Conservation (phyloP, 2,888 invertebrate species). For the Acleris literana region DNA sequence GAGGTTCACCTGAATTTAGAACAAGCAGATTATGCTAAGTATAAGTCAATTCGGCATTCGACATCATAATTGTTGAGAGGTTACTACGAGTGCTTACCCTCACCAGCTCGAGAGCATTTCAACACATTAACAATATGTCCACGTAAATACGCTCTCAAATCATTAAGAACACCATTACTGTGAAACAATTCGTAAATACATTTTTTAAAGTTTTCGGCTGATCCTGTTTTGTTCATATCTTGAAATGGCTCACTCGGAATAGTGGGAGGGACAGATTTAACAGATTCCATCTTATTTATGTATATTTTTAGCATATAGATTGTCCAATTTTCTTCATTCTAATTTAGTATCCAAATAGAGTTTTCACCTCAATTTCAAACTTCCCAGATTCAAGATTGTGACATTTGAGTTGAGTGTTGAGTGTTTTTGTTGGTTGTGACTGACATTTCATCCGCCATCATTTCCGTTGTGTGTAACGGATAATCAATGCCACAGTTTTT, state of each 20-base stretch:
- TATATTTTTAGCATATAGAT: slow-evolving; percentile 32
- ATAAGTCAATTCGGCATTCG: background rate
- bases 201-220: slow-evolving; percentile 82
- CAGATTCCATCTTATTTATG: slow-evolving; percentile 55
- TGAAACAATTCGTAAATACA: slow-evolving; percentile 83
- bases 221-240: slow-evolving; percentile 47
- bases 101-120: slow-evolving; percentile 74
- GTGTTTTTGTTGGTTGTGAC: slow-evolving; percentile 24
- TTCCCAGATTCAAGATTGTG: slow-evolving; percentile 57
- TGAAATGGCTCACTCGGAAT: slow-evolving; percentile 41
- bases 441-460: slow-evolving; percentile 53
- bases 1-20: slow-evolving; percentile 57
- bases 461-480: slow-evolving; percentile 12
- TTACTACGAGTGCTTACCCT: slow-evolving; percentile 28
- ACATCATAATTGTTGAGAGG: background rate
- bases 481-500: background rate
- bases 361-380: slow-evolving; percentile 68
- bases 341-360: slow-evolving; percentile 41
- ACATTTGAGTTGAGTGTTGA: slow-evolving; percentile 22
- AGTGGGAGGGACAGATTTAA: slow-evolving; percentile 36
- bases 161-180: slow-evolving; percentile 83
- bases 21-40: slow-evolving; percentile 33
- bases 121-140: slow-evolving; percentile 83
- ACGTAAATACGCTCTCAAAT: slow-evolving; percentile 83
- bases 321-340: slow-evolving; percentile 42